Evolutionary conservation across 2,797 vertebrate genomes (phyloP).

Genomic region (Sebastes iracundus): DNA sequence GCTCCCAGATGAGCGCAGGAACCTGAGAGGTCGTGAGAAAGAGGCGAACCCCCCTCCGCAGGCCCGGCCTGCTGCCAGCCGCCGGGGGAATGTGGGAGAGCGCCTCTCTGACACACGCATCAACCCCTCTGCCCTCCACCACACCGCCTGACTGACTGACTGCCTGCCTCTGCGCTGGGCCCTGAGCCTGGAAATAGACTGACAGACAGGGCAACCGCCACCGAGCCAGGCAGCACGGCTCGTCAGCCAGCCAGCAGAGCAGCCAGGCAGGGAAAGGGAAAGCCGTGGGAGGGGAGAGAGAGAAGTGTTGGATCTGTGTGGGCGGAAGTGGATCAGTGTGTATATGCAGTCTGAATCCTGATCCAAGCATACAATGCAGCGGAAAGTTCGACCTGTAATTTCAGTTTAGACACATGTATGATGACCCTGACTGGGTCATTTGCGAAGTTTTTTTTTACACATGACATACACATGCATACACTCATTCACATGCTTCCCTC

Average conservation of each 20-base stretch:
- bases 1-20: constrained; percentile 98
- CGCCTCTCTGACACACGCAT: constrained; percentile 91
- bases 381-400: constrained; percentile 57
- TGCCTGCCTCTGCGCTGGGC: constrained; percentile 70
- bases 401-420: constrained; percentile 58
- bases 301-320: constrained; percentile 63
- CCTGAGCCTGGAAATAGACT: constrained; percentile 80
- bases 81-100: constrained; percentile 88
- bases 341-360: constrained; percentile 55
- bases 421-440: constrained; percentile 51
- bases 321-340: constrained; percentile 69
- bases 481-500: constrained; percentile 52
- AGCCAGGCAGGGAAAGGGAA: constrained; percentile 64
- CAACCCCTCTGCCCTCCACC: constrained; percentile 84
- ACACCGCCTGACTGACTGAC: constrained; percentile 80
- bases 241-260: constrained; percentile 48
- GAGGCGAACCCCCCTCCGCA: constrained; percentile 91
- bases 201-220: constrained; percentile 80
- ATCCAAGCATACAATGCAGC: constrained; percentile 30
- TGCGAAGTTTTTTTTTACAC: constrained; percentile 26
- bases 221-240: constrained; percentile 64
- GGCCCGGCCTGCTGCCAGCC: constrained; percentile 91
- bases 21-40: constrained; percentile 99
- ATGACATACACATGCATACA: constrained; percentile 38
- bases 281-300: constrained; percentile 60